These are phyloP conservation scores for Pangasianodon hypophthalmus DNA, from an alignment of 2,113 vertebrate species.

Conservation along the genomic window DNA sequence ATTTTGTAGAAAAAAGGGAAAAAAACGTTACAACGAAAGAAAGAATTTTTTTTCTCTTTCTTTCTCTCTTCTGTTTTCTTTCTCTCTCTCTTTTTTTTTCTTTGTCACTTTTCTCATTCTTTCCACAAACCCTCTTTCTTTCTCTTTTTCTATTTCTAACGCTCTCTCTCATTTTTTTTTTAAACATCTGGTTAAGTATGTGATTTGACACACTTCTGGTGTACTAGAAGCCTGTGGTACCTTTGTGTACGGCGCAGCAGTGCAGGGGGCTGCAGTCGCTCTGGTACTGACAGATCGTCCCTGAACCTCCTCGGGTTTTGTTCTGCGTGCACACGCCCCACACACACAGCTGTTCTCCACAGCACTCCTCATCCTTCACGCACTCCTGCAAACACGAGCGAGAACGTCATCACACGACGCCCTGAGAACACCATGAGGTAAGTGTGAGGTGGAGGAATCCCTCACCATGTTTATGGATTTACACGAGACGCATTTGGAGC, in stretches of 20 bases:
- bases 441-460: not conserved
- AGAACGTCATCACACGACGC: not conserved
- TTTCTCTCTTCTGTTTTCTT: not conserved
- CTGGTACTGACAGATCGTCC: constrained; percentile 92
- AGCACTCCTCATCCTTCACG: constrained; percentile 86
- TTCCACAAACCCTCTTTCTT: not conserved
- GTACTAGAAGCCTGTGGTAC: constrained; percentile 62
- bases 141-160: not conserved
- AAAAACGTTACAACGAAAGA: too few relatives aligned
- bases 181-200: not conserved
- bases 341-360: constrained; percentile 83
- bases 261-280: constrained; percentile 80
- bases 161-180: not conserved
- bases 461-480: constrained; percentile 79
- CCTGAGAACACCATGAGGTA: constrained; percentile 61
- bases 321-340: constrained; percentile 84
- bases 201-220: not conserved
- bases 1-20: too few relatives aligned
- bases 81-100: not conserved
- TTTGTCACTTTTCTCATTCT: not conserved
- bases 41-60: too few relatives aligned
- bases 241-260: constrained; percentile 89
- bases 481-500: constrained; percentile 85
- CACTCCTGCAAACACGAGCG: constrained; percentile 73
- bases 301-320: constrained; percentile 75